phyloP scores from a whole-genome alignment of 2,797 vertebrate species.

The Jordanella pulchra region DNA sequence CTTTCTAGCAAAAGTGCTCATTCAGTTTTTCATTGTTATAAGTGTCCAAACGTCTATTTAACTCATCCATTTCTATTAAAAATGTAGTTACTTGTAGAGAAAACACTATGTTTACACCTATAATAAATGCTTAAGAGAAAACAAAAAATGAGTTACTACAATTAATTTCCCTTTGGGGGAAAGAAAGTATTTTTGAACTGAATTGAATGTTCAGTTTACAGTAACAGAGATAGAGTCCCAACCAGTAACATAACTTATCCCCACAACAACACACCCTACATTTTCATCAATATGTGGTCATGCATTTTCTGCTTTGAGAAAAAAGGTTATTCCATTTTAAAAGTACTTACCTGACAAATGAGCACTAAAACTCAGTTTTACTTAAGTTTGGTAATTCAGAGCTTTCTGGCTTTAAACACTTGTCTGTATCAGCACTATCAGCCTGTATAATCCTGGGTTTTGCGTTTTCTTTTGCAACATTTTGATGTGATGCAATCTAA shows the following conservation, averaged over 20 bases:
- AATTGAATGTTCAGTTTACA: neutral
- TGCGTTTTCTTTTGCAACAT: no score
- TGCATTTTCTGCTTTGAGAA: neutral
- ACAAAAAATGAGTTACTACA: no score
- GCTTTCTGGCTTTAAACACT: no score
- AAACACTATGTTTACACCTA: neutral
- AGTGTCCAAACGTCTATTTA: neutral
- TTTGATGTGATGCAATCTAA: no score
- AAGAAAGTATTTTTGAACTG: no score
- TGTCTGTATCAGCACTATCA: no score
- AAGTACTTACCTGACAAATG: neutral
- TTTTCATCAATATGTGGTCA: neutral
- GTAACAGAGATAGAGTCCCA: neutral
- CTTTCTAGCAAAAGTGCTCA: neutral
- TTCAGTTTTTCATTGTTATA: neutral
- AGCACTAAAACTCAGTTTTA: no score
- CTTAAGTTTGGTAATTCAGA: no score
- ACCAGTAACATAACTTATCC: no score
- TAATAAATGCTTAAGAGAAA: no score
- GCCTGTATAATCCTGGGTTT: no score
- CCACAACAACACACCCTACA: neutral
- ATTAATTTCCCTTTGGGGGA: no score
- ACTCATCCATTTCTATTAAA: neutral
- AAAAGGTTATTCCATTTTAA: neutral
- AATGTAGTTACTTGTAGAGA: neutral